phyloP scores from a whole-genome alignment of 2,113 vertebrate genomes.

The Otocyon megalotis region DNA sequence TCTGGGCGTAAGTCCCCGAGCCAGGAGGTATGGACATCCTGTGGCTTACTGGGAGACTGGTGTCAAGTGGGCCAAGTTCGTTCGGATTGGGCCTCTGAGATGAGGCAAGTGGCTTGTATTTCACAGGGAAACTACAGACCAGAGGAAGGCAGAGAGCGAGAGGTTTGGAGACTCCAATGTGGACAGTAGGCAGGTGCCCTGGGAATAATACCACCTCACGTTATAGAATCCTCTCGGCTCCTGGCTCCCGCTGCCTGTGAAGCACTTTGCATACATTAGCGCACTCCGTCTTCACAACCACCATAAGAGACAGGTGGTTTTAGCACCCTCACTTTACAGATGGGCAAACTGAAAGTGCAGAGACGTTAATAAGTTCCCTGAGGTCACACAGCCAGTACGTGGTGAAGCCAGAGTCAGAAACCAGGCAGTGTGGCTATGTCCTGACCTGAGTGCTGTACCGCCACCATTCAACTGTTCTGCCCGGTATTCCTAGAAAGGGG shows the following conservation, averaged over 20 bases:
- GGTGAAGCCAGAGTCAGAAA: neutral
- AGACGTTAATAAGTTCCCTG: neutral
- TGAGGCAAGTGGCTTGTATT: neutral
- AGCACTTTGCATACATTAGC: neutral
- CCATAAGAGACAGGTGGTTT: rapidly evolving
- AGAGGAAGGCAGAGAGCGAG: neutral
- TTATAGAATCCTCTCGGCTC: neutral
- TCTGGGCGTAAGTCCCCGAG: too few species aligned
- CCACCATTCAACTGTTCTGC: neutral
- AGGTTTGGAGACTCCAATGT: neutral
- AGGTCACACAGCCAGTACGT: neutral
- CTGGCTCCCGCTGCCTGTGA: neutral
- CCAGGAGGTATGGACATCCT: neutral
- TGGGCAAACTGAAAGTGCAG: neutral
- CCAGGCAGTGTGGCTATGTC: neutral
- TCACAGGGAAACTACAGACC: neutral
- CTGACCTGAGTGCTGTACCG: neutral
- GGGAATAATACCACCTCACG: neutral
- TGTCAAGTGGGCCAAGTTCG: neutral
- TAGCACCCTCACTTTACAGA: neutral
- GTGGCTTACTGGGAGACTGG: neutral
- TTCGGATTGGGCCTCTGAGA: neutral
- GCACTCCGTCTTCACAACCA: neutral
- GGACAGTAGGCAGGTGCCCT: neutral
- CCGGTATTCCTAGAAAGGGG: neutral